These are phyloP conservation scores for Ceratothoa steindachneri DNA, from an alignment of 2,888 invertebrate species.

Conservation along the genomic window DNA sequence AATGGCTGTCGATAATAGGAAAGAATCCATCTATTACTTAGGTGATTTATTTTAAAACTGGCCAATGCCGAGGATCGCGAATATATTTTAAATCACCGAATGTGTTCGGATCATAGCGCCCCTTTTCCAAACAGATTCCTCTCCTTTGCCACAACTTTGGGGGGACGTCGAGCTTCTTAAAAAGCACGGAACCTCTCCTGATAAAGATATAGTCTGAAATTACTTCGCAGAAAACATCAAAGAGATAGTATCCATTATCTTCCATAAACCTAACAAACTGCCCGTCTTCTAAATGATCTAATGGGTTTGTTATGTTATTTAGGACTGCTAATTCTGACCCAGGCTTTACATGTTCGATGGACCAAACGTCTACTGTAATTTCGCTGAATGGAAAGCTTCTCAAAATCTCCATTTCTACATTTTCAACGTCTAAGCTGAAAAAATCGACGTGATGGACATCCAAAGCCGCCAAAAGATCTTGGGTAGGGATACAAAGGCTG, in stretches of 20 bases:
- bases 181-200: conserved; percentile 23
- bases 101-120: neutral
- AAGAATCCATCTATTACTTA: no score
- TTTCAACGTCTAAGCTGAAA: conserved; percentile 39
- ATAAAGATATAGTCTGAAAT: conserved; percentile 38
- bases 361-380: conserved; percentile 35
- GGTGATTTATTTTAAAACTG: no score
- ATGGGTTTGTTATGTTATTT: no score
- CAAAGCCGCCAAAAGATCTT: conserved; percentile 23
- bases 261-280: conserved; percentile 31
- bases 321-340: no score
- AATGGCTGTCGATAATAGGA: no score
- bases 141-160: neutral
- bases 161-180: conserved; percentile 22
- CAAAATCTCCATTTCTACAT: conserved; percentile 24
- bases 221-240: conserved; percentile 32
- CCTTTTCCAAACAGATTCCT: neutral
- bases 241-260: conserved; percentile 25
- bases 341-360: conserved; percentile 22
- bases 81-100: neutral
- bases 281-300: conserved; percentile 1
- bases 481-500: conserved; percentile 28
- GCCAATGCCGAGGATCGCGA: no score
- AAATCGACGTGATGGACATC: conserved; percentile 24
- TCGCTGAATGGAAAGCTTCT: conserved; percentile 28